phyloP scores from a whole-genome alignment of 2,113 vertebrate genomes.

The Diglossa brunneiventris region DNA sequence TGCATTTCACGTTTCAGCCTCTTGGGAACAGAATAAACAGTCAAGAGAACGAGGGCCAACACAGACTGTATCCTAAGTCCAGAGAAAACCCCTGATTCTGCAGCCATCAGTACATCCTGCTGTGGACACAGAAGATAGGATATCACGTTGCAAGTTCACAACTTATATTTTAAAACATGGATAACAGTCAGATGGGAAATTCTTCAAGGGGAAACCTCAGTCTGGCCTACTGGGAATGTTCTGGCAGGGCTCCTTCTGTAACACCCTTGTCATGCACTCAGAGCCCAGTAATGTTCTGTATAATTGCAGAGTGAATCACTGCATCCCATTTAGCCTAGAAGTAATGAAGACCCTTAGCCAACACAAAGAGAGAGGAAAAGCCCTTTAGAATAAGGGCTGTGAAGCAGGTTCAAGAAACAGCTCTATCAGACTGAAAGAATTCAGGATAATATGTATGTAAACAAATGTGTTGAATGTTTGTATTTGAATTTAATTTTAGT shows the following conservation, averaged over 20 bases:
- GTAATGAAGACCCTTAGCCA: neutral
- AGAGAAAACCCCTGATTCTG: conserved; percentile 8
- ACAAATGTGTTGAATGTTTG: neutral
- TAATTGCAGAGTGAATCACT: conserved; percentile 52
- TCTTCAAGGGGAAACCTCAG: conserved; percentile 52
- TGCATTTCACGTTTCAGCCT: neutral
- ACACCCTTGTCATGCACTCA: neutral
- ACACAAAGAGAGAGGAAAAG: neutral
- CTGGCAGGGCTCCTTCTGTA: conserved; percentile 30
- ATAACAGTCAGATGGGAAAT: conserved; percentile 42
- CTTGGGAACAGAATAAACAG: neutral
- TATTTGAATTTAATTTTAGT: neutral
- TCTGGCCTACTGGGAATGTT: conserved; percentile 57
- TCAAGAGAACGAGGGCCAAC: neutral
- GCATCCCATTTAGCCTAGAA: conserved; percentile 29
- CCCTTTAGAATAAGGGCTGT: neutral
- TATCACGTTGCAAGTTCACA: conserved; percentile 35
- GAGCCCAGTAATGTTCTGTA: conserved; percentile 16
- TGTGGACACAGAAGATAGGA: neutral
- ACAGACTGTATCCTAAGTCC: neutral
- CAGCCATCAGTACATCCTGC: neutral
- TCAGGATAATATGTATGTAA: neutral
- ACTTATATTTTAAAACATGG: conserved; percentile 36
- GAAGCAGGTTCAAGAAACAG: neutral
- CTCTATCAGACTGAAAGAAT: neutral